Conservation (phyloP, 2,113 vertebrate species). For the Talpa occidentalis region DNA sequence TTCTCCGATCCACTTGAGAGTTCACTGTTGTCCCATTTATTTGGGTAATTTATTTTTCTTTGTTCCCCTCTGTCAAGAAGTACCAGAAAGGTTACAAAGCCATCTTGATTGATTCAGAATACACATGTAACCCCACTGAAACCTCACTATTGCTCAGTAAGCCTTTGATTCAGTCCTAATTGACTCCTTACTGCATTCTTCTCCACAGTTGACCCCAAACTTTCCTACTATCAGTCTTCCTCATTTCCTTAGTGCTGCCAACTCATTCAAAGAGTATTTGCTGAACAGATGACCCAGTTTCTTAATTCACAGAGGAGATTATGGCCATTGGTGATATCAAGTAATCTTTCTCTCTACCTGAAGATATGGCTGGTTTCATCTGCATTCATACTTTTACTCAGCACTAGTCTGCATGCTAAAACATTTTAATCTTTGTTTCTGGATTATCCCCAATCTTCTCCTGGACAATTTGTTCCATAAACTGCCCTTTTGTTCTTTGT, state of each 20-base stretch:
- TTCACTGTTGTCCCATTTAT: not conserved
- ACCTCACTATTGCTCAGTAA: not conserved
- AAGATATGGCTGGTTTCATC: not conserved
- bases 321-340: not conserved
- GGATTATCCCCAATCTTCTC: not conserved
- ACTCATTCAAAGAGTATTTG: not conserved
- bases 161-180: not conserved
- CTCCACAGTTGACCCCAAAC: not conserved
- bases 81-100: not conserved
- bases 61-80: not conserved
- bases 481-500: not conserved
- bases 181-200: not conserved
- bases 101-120: not conserved
- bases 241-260: not conserved
- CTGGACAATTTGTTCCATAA: not conserved
- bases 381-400: not conserved
- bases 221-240: not conserved
- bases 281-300: not conserved
- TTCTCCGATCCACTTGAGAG: not conserved
- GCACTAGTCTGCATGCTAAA: not conserved
- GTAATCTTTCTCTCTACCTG: not conserved
- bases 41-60: not conserved
- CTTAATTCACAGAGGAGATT: not conserved
- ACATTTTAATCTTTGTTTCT: not conserved
- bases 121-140: not conserved